These are phyloP conservation scores for Actias luna DNA, from an alignment of 2,888 invertebrate species.

Conservation along the genomic window DNA sequence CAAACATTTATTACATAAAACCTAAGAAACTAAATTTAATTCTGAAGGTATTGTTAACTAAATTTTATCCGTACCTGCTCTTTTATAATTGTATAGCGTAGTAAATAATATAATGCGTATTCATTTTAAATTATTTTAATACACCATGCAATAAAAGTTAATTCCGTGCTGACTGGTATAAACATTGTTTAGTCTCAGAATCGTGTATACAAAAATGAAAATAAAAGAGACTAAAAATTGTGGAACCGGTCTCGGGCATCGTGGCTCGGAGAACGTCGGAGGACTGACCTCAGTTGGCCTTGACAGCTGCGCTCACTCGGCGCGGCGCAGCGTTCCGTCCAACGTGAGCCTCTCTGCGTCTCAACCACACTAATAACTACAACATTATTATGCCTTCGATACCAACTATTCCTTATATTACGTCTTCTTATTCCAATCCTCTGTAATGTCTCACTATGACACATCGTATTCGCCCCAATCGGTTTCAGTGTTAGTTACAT, in stretches of 20 bases:
- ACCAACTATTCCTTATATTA: constrained; percentile 69
- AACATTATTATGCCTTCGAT: constrained; percentile 71
- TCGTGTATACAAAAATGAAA: constrained; percentile 81
- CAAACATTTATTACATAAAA: not conserved
- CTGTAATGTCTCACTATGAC: constrained; percentile 28
- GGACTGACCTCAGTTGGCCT: constrained; percentile 81
- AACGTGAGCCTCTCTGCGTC: constrained; percentile 67
- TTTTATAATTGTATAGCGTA: not conserved
- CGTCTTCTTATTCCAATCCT: constrained; percentile 29
- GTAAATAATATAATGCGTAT: constrained; percentile 19
- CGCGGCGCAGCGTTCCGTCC: constrained; percentile 37
- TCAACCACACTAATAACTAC: constrained; percentile 78
- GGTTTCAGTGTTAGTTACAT: not conserved
- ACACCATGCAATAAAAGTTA: constrained; percentile 72
- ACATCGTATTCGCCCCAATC: constrained; percentile 12
- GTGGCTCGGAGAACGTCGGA: constrained; percentile 77
- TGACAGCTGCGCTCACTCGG: constrained; percentile 76
- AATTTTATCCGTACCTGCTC: not conserved
- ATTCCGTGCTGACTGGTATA: constrained; percentile 75
- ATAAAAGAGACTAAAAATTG: constrained; percentile 80
- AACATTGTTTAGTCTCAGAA: constrained; percentile 80
- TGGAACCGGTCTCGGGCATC: constrained; percentile 78
- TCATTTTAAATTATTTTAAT: constrained; percentile 51
- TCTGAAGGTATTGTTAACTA: constrained; percentile 1
- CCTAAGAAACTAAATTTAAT: not conserved